A percentile compares a stretch with the other conserved stretches of the same genome.
phyloP scores from a whole-genome alignment of 2,888 invertebrate genomes.

The Cantharis nigra region DNA sequence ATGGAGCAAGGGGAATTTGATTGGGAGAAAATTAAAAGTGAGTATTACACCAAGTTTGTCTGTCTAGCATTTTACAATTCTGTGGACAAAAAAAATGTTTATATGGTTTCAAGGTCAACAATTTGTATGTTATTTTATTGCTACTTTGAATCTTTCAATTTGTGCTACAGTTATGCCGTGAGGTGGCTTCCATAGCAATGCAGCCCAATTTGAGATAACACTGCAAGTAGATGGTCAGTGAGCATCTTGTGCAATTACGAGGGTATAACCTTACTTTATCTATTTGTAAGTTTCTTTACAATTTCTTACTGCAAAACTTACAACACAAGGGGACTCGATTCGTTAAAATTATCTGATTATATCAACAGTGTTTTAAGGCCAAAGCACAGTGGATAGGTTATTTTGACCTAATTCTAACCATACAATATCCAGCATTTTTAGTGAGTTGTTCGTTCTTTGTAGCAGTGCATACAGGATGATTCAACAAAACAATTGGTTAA shows the following conservation, averaged over 20 bases:
- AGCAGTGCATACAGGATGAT: no score
- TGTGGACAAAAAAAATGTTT: not conserved
- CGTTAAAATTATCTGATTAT: not conserved
- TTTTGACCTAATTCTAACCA: no score
- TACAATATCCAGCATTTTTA: no score
- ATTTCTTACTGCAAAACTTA: not conserved
- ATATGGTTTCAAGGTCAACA: not conserved
- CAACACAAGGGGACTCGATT: not conserved
- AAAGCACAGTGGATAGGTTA: no score
- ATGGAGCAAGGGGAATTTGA: constrained; percentile 55
- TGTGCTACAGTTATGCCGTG: not conserved
- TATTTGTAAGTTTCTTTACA: not conserved
- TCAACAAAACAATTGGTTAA: no score
- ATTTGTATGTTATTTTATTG: not conserved
- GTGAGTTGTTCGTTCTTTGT: no score
- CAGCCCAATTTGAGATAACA: not conserved
- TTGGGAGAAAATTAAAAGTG: constrained; percentile 63
- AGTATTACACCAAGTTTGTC: not conserved
- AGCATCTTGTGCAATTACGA: not conserved
- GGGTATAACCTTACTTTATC: not conserved
- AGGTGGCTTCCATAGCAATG: not conserved
- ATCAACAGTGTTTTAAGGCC: no score
- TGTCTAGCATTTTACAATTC: not conserved
- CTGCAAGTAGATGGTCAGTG: not conserved
- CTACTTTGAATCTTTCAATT: not conserved